These are phyloP conservation scores for Coilia nasus DNA, from an alignment of 2,797 vertebrate genomes.

Conservation along the genomic window DNA sequence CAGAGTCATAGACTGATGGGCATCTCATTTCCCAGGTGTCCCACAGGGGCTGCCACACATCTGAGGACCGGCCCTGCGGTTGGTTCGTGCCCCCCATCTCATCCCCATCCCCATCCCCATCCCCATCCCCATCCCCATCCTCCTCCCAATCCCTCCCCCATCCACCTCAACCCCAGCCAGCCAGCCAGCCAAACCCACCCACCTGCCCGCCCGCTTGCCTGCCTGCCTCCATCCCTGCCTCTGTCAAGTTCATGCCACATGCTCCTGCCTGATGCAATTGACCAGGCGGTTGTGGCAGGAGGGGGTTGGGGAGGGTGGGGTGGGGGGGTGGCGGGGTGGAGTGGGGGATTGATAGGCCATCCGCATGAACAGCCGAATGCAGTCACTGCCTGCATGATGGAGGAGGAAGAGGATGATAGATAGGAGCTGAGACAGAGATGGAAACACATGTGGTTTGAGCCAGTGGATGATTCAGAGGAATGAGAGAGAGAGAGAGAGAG, in stretches of 20 bases:
- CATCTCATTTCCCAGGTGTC: conserved; percentile 84
- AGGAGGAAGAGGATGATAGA: not conserved
- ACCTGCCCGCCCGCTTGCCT: conserved; percentile 4
- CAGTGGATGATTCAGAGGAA: conserved; percentile 31
- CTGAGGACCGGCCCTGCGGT: conserved; percentile 76
- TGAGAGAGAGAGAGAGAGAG: conserved; percentile 10
- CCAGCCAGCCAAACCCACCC: conserved; percentile 53
- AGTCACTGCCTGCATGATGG: not conserved
- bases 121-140: conserved; percentile 39
- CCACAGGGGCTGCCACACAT: conserved; percentile 70
- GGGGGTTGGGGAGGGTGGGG: not conserved
- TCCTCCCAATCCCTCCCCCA: not conserved
- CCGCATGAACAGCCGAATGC: not conserved
- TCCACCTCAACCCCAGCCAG: not conserved
- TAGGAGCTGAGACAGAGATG: conserved; percentile 28
- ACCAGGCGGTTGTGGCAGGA: conserved; percentile 57
- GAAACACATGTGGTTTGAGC: conserved; percentile 23
- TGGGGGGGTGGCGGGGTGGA: not conserved
- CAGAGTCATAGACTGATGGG: conserved; percentile 87
- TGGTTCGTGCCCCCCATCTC: conserved; percentile 54
- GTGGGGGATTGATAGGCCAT: not conserved
- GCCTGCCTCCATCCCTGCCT: conserved; percentile 63
- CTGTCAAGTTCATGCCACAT: conserved; percentile 78
- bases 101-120: conserved; percentile 29
- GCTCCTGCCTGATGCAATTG: conserved; percentile 65